Evolutionary conservation across 1,140 invertebrate genomes (phyloP), one percentile per base, ranked within the genome.

Genomic region (Sycophila sp.): DNA sequence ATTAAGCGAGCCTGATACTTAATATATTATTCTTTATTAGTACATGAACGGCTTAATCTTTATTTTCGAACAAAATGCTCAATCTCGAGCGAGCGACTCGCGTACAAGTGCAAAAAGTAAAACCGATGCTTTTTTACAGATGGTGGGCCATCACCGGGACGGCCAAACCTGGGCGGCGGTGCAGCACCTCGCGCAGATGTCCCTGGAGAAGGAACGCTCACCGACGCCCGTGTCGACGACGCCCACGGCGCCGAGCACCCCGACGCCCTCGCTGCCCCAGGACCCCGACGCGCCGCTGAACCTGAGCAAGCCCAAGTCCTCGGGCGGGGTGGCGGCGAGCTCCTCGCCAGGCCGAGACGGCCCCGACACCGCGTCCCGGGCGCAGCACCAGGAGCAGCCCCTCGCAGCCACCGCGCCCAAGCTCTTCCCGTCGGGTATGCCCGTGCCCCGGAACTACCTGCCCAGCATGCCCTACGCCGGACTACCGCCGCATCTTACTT

Each of bases 211-310:
- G 56, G 85, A 85, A 62, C 76, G 83, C 30, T 81, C 86, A 8
- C 86, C 85, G 45, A 88, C 87, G 40, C 85, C 86, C 7, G 86
- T 87, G 49, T 85, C 83, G 6, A 81, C 81, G 10, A 81, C 81
- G 6, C 79, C 81, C 47, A 75, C 81, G 53, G 82, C 86, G 4
- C 84, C 59, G 13, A 78, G 76, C 30, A 77, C 78, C n/a, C 81
- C 81, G 13, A 79, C 78, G 15, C 77, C 79, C 51, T 73, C 79
- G 53, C 80, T 83, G 7, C 84, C 86, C 24, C 83, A 86, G 13
- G 91, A 93, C 76, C 88, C 92, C 5, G 95, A 97, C 77, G 91
- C 93, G 0, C 95, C 95, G 0, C 86, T 97, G 0, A 97, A 97
- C 84, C 90, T 97, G 6, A 93, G 91, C 72, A 97, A 97, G 85